Evolutionary conservation across 2,113 vertebrate genomes (phyloP), one percentile per base, ranked within the genome.

Genomic region (Pitta sordida): DNA sequence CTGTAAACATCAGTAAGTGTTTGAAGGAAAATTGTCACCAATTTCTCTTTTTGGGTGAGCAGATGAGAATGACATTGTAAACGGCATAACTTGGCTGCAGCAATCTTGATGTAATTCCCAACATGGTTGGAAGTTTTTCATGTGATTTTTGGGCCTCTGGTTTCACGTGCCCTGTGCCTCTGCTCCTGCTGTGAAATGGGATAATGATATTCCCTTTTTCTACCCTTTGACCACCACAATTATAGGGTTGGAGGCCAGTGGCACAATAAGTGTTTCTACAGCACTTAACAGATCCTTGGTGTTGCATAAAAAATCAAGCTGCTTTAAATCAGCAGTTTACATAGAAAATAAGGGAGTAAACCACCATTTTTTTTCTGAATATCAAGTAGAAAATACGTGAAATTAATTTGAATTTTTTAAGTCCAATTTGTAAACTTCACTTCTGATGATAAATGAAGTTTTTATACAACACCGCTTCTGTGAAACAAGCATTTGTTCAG

Each of bases 81-180:
- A 91, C 76, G 77, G 37, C 23, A 6, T 13, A 41, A 60, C 86
- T 17, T 55, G 60, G 80, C 76, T 90, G 48, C 56, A 44, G 76
- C 76, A 93, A 91, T 93, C 84, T 92, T 79, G 86, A 46, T 79
- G 74, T 58, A 85, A 93, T 94, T 96, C 95, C 62, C 93, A 85
- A 43, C 58, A 46, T 32, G 2, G 74, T 0, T 86, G 74, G 76
- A 91, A 91, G 89, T 65, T 94, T 94, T 95, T 91, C 67, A 59
- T 76, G 49, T 76, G 83, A 87, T 58, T 92, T 93, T 91, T 10
- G 70, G 75, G 78, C 89, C 86, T 92, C 91, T 91, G 88, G 87
- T 91, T 93, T 89, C 62, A 43, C 53, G 14, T 87, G 82, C 70
- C 86, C 93, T 87, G 41, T 92, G 65, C 27, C 22, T 92, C 36